These are phyloP conservation scores for Microtus oregoni DNA, from an alignment of 2,113 vertebrate genomes.

Conservation along the genomic window DNA sequence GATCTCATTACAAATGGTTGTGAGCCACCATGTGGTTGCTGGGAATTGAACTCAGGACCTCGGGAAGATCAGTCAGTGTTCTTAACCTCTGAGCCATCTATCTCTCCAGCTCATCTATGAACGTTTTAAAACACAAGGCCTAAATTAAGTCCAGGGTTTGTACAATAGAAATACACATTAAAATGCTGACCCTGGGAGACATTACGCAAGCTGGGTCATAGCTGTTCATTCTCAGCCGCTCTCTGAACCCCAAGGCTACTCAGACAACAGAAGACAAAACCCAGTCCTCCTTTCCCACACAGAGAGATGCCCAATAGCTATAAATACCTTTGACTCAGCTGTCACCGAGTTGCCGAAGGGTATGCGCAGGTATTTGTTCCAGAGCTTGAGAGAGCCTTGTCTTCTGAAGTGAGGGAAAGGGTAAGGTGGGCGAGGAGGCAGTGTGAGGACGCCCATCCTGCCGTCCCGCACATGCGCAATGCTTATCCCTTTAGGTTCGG, in stretches of 20 bases:
- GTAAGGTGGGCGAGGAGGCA: constrained; percentile 84
- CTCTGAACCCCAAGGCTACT: constrained; percentile 12
- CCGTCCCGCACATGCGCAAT: constrained; percentile 75
- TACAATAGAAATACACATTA: constrained; percentile 84
- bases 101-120: constrained; percentile 66
- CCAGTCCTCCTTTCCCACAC: background rate
- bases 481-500: constrained; percentile 78
- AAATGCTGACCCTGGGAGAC: constrained; percentile 83
- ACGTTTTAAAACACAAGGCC: constrained; percentile 84
- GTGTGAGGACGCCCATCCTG: constrained; percentile 66
- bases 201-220: constrained; percentile 71
- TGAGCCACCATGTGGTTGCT: too few relatives aligned
- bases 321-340: constrained; percentile 48
- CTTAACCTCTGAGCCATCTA: too few relatives aligned
- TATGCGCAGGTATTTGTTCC: constrained; percentile 54
- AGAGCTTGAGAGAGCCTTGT: constrained; percentile 78
- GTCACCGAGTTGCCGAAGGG: background rate
- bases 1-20: too few relatives aligned
- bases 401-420: constrained; percentile 83
- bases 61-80: too few relatives aligned
- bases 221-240: background rate
- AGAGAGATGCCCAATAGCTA: constrained; percentile 42
- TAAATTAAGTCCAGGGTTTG: constrained; percentile 83
- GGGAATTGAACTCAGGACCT: too few relatives aligned
- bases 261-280: constrained; percentile 54